Conservation (phyloP, 2,113 vertebrate species). For the Polypterus senegalus region DNA sequence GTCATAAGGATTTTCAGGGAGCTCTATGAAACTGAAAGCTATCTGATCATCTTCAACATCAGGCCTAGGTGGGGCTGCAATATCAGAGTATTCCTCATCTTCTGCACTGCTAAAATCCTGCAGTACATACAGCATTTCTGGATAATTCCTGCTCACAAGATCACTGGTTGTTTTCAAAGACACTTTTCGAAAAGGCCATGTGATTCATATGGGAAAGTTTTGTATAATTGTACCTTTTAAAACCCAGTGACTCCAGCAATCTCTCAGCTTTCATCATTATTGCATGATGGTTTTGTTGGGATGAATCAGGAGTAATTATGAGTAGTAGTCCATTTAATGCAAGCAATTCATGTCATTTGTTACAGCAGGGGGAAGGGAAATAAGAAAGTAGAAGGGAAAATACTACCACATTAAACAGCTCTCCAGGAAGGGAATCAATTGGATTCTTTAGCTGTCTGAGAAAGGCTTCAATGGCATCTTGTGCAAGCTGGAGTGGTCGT, state of each 20-base stretch:
- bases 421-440: conserved; percentile 74
- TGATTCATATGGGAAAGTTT: conserved; percentile 98
- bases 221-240: conserved; percentile 92
- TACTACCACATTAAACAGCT: conserved; percentile 83
- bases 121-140: conserved; percentile 96
- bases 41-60: conserved; percentile 87
- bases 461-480: conserved; percentile 79
- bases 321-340: conserved; percentile 84
- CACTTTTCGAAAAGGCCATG: conserved; percentile 90
- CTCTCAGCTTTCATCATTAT: conserved; percentile 98
- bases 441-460: conserved; percentile 76
- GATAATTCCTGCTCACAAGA: conserved; percentile 95
- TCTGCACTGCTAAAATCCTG: conserved; percentile 87
- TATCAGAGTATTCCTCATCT: conserved; percentile 69
- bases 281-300: conserved; percentile 87
- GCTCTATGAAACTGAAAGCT: conserved; percentile 77
- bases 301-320: conserved; percentile 96
- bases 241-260: conserved; percentile 94
- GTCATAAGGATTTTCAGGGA: conserved; percentile 84
- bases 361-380: conserved; percentile 81
- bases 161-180: conserved; percentile 76
- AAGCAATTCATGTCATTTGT: conserved; percentile 94
- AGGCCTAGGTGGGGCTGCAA: conserved; percentile 59
- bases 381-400: conserved; percentile 70
- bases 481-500: too few relatives aligned